Percentiles rank a stretch among this genome's conserved stretches.
Evolutionary conservation across 2,797 vertebrate genomes (phyloP).

Genomic region (Lacerta bilineata): DNA sequence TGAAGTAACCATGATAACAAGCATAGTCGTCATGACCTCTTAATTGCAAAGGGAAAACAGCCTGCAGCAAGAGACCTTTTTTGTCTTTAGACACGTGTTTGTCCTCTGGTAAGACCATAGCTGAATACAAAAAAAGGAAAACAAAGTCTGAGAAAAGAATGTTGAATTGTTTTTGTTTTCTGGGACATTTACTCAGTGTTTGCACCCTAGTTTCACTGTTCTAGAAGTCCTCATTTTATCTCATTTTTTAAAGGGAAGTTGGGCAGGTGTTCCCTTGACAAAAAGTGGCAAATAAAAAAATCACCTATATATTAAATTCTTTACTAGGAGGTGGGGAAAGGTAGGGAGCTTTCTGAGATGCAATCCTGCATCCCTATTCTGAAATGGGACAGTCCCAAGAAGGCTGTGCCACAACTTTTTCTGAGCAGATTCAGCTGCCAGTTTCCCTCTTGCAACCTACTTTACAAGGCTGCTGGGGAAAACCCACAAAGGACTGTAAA

Average conservation of each 20-base stretch:
- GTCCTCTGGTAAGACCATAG: background rate
- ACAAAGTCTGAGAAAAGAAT: too few relatives aligned
- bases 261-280: background rate
- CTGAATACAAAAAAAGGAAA: background rate
- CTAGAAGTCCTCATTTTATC: constrained; percentile 2
- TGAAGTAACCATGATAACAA: constrained; percentile 28
- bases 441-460: background rate
- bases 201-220: background rate
- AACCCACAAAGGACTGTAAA: constrained; percentile 7
- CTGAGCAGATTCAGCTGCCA: background rate
- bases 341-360: background rate
- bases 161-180: background rate
- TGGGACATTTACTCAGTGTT: constrained; percentile 4
- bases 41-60: constrained; percentile 36
- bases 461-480: background rate
- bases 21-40: constrained; percentile 19
- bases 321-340: too few relatives aligned
- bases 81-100: background rate
- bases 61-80: constrained; percentile 11
- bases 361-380: background rate
- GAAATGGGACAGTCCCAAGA: background rate
- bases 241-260: background rate
- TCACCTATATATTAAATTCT: background rate
- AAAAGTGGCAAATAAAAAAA: background rate
- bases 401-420: background rate